Percentiles rank a stretch among this genome's conserved stretches.
phyloP scores from a whole-genome alignment of 2,888 invertebrate species.

The Habrosyne pyritoides region DNA sequence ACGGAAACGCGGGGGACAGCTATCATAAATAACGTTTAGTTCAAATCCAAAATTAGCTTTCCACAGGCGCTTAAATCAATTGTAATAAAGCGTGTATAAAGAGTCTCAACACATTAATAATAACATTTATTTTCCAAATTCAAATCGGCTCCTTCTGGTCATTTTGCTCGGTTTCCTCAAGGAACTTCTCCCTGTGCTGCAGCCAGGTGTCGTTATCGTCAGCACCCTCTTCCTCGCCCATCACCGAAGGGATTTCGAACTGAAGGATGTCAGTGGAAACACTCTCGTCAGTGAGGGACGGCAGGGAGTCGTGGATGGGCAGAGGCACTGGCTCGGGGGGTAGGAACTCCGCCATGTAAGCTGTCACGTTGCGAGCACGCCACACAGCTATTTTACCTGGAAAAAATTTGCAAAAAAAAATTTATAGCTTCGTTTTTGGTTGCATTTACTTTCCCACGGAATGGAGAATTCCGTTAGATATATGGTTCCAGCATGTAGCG shows the following conservation, averaged over 20 bases:
- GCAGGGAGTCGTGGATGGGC: conserved; percentile 85
- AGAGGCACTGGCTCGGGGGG: conserved; percentile 88
- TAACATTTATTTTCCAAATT: conserved; percentile 3
- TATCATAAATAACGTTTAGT: no score
- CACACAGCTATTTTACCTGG: conserved; percentile 83
- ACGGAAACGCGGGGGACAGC: no score
- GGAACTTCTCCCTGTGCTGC: conserved; percentile 68
- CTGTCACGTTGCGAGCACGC: conserved; percentile 87
- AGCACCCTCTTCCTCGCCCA: conserved; percentile 66
- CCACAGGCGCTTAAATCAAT: no score
- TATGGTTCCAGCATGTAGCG: not conserved
- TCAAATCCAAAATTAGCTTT: no score
- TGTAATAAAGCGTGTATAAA: no score
- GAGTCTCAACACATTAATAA: not conserved
- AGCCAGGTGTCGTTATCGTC: conserved; percentile 75
- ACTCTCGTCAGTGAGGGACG: conserved; percentile 74
- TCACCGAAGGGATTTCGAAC: conserved; percentile 64
- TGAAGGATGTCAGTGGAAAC: conserved; percentile 65
- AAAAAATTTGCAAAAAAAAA: conserved; percentile 14
- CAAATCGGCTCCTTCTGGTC: conserved; percentile 18
- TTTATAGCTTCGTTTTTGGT: not conserved
- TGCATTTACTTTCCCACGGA: no score
- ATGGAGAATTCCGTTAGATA: no score
- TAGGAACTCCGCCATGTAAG: conserved; percentile 86
- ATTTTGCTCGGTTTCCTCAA: conserved; percentile 64